Conservation (phyloP, 2,888 invertebrate genomes). For the Sialis lutaria region DNA sequence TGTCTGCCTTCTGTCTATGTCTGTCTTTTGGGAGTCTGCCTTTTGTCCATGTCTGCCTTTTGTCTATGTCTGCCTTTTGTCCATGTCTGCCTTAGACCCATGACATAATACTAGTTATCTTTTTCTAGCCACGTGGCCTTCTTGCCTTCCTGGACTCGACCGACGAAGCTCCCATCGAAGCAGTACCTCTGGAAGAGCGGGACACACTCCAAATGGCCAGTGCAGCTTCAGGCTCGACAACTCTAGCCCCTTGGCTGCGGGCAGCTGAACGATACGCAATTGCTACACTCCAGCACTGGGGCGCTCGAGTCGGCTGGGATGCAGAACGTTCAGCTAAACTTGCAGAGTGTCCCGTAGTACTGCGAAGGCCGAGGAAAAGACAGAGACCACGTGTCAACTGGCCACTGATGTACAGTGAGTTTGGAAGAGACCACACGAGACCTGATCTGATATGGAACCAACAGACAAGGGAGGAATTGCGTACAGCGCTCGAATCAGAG, state of each 20-base stretch:
- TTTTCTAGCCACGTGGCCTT: conserved; percentile 73
- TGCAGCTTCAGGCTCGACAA: conserved; percentile 48
- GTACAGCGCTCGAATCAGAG: conserved; percentile 84
- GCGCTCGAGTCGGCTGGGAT: conserved; percentile 35
- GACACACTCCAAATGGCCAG: conserved; percentile 93
- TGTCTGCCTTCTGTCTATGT: too few species aligned
- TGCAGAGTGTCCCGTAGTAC: conserved; percentile 72
- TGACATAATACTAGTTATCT: conserved; percentile 4
- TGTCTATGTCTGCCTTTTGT: too few species aligned
- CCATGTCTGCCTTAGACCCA: too few species aligned
- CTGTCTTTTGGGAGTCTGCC: too few species aligned
- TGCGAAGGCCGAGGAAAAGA: conserved; percentile 75
- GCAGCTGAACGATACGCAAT: conserved; percentile 55
- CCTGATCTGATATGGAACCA: conserved; percentile 99
- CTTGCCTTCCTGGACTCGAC: conserved; percentile 75
- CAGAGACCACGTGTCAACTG: conserved; percentile 81
- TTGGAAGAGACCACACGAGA: conserved; percentile 81
- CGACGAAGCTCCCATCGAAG: conserved; percentile 63
- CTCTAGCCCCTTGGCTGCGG: conserved; percentile 57
- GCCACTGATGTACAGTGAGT: conserved; percentile 89
- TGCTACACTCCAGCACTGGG: conserved; percentile 57
- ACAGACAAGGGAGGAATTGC: conserved; percentile 86
- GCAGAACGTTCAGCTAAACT: conserved; percentile 37
- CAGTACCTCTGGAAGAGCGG: conserved; percentile 57
- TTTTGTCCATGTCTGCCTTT: too few species aligned